phyloP scores from a whole-genome alignment of 2,888 invertebrate genomes.

The Thereva unica region DNA sequence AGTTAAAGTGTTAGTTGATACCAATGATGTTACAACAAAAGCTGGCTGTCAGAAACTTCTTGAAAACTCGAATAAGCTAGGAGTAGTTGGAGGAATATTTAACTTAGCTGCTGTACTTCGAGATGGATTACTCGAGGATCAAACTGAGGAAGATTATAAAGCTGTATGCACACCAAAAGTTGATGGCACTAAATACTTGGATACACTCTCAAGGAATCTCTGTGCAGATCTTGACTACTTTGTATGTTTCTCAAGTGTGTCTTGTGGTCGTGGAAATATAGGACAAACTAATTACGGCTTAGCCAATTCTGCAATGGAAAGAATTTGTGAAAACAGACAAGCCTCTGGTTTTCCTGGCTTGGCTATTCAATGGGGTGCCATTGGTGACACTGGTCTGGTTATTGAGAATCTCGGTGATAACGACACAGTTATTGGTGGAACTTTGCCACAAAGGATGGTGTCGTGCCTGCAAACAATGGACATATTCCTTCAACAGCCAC shows the following conservation, averaged over 20 bases:
- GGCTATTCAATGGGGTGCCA: constrained; percentile 98
- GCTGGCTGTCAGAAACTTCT: constrained; percentile 69
- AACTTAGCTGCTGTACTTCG: constrained; percentile 91
- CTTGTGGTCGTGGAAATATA: constrained; percentile 94
- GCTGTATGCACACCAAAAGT: constrained; percentile 86
- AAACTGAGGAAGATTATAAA: constrained; percentile 77
- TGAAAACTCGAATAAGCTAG: constrained; percentile 65
- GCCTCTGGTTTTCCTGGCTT: constrained; percentile 81
- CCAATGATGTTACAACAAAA: constrained; percentile 65
- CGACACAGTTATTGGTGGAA: constrained; percentile 91
- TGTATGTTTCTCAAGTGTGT: constrained; percentile 94
- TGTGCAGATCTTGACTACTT: constrained; percentile 89
- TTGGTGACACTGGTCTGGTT: constrained; percentile 95
- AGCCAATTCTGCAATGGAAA: constrained; percentile 97
- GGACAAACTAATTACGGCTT: constrained; percentile 97
- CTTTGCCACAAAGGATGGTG: constrained; percentile 92
- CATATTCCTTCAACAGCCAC: constrained; percentile 84
- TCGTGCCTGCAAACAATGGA: constrained; percentile 91
- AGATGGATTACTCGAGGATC: constrained; percentile 87
- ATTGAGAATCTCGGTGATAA: constrained; percentile 87
- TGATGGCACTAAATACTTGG: constrained; percentile 79
- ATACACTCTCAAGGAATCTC: constrained; percentile 73
- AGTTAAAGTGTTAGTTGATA: constrained; percentile 67
- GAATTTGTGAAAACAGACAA: constrained; percentile 85
- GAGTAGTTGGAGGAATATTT: constrained; percentile 85